Conservation (phyloP, 1,140 invertebrate species). For the Andrena cerasifolii region DNA sequence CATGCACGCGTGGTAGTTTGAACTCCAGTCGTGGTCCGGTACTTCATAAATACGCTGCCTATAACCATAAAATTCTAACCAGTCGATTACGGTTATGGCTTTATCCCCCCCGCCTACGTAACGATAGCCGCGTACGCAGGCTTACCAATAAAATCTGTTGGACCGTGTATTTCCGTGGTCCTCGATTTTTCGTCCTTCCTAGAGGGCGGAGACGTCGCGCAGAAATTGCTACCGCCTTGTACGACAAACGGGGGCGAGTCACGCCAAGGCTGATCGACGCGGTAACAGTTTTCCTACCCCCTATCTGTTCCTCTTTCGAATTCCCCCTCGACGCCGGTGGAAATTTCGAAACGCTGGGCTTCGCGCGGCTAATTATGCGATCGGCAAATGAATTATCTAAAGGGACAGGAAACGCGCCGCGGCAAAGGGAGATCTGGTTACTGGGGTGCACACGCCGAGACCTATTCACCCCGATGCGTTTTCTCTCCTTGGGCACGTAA, state of each 20-base stretch:
- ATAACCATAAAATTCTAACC: conserved; percentile 36
- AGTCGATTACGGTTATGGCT: conserved; percentile 28
- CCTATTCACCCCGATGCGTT: conserved; percentile 45
- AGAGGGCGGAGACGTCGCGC: neutral
- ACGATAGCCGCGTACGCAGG: neutral
- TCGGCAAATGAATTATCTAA: conserved; percentile 16
- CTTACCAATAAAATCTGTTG: neutral
- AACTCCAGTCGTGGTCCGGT: conserved; percentile 1
- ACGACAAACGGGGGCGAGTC: neutral
- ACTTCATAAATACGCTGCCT: conserved; percentile 31
- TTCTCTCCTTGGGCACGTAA: conserved; percentile 23
- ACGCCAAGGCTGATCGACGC: neutral
- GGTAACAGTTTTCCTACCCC: neutral
- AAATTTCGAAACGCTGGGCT: neutral
- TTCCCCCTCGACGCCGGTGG: neutral
- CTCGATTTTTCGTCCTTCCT: neutral
- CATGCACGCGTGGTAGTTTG: conserved; percentile 7
- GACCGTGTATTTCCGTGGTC: neutral
- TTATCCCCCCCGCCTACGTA: conserved; percentile 1
- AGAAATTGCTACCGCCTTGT: neutral
- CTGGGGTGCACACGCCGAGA: conserved; percentile 9
- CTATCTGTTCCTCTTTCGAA: neutral
- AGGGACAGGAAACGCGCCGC: neutral
- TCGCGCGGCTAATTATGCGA: neutral
- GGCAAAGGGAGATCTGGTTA: neutral